Evolutionary conservation across 1,140 invertebrate genomes (phyloP).

Genomic region (Phocides pigmalion): DNA sequence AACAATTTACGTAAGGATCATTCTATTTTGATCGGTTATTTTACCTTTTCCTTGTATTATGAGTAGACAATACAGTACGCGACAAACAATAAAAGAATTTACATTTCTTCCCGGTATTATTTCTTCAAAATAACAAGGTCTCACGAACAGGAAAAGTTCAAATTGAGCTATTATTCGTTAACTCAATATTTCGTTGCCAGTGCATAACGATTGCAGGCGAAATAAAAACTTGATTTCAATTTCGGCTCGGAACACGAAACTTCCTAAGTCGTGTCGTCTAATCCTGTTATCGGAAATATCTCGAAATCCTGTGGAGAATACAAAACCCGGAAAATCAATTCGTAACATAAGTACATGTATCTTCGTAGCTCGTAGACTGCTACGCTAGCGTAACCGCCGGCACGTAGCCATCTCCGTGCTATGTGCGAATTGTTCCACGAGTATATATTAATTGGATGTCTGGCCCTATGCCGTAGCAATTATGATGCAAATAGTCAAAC

Average conservation of each 20-base stretch:
- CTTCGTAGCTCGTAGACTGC: conserved; percentile 44
- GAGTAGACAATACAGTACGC: not conserved
- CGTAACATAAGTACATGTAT: conserved; percentile 37
- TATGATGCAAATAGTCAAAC: conserved; percentile 15
- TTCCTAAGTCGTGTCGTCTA: conserved; percentile 37
- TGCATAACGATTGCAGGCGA: not conserved
- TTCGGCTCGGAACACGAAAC: conserved; percentile 33
- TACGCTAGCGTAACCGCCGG: conserved; percentile 47
- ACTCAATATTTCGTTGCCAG: conserved; percentile 1
- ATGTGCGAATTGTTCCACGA: conserved; percentile 35
- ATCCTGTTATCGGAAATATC: conserved; percentile 45
- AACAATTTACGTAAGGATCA: too few species aligned
- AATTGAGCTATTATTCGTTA: conserved; percentile 7
- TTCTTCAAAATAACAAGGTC: not conserved
- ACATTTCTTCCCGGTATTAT: not conserved
- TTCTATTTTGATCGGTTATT: too few species aligned
- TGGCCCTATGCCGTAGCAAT: conserved; percentile 6
- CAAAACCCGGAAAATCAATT: conserved; percentile 60
- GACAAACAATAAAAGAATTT: not conserved
- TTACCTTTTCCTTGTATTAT: too few species aligned
- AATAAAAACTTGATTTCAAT: conserved; percentile 40
- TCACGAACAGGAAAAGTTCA: not conserved
- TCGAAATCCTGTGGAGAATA: conserved; percentile 48
- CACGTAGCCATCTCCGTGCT: conserved; percentile 45
- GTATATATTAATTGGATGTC: conserved; percentile 38